phyloP scores from a whole-genome alignment of 2,797 vertebrate species.

The Alcedo atthis region DNA sequence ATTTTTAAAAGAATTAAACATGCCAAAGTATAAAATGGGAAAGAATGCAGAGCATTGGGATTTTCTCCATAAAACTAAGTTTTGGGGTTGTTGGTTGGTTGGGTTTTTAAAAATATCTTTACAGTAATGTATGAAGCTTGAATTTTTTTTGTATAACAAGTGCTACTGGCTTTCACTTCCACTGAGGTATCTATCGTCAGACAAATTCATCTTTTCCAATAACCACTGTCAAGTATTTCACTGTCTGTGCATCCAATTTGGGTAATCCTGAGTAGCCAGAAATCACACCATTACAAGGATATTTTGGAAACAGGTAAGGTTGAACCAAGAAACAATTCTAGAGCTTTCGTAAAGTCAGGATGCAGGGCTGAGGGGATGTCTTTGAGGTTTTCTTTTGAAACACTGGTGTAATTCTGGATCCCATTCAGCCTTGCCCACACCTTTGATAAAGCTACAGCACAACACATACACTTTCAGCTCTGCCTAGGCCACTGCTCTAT shows the following conservation, averaged over 20 bases:
- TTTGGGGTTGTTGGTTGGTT: too few species aligned
- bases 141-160: rapidly evolving
- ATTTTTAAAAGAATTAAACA: background rate
- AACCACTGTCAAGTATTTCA: background rate
- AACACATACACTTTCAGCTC: background rate
- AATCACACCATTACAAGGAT: background rate
- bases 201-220: background rate
- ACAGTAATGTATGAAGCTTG: background rate
- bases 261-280: background rate
- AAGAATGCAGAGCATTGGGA: background rate
- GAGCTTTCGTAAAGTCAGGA: background rate
- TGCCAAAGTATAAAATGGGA: background rate
- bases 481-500: rapidly evolving
- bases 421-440: background rate
- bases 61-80: background rate
- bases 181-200: background rate
- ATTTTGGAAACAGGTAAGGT: background rate
- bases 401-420: background rate
- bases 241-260: background rate
- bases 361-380: background rate
- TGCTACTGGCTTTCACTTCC: background rate
- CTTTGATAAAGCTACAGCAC: background rate
- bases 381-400: background rate
- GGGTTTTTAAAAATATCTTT: background rate
- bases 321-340: background rate